Base-by-base conservation (phyloP, 2,888 invertebrate genomes). In the Branchipolynoe longqiensis region DNA sequence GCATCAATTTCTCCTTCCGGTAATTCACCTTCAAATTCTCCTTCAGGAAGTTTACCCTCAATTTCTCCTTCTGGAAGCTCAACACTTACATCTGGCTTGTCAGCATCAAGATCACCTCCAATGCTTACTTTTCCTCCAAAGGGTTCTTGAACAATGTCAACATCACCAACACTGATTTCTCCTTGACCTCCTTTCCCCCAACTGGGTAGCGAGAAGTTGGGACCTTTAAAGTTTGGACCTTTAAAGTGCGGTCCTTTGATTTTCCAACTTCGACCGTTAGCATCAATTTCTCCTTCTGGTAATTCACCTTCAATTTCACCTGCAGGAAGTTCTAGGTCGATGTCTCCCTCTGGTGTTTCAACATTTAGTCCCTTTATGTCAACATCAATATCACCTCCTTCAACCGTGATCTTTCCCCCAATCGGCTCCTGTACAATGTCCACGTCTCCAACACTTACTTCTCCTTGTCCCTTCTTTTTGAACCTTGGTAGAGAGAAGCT, bases 121-220 rank as follows among this genome's bases (percentile, higher is more conserved):
- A 48, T 18, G 6, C n/a, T 28, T 6, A 62, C n/a, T 28, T 62
- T 62, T 22, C 25, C 62, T 25, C 62, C 62, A n/a, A 14, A 62
- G n/a, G 62, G 62, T 62, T 62, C 62, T 28, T 62, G 25, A 12
- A 62, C 62, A 12, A 62, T 25, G 28, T 62, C 62, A 12, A 62
- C 62, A 25, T 62, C 62, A 62, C 62, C 62, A 62, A 62, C 62
- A 62, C 25, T 62, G 12, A 62, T n/a, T 62, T 62, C 62, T 8
- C 62, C 62, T 28, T 62, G 62, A 8, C 25, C 25, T 62, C 62
- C 62, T 28, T 62, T 62, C 6, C 12, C 6, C n/a, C n/a, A 62
- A 12, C n/a, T 62, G 62, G 62, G 62, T 8, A 62, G n/a, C 8
- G 62, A 62, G 62, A 62, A 8, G 28, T 28, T 62, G 8, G 62